A percentile compares a stretch with the other conserved stretches of the same genome.
These are phyloP conservation scores for Mionectes olivaceus DNA, from an alignment of 2,797 vertebrate species.

Conservation along the genomic window DNA sequence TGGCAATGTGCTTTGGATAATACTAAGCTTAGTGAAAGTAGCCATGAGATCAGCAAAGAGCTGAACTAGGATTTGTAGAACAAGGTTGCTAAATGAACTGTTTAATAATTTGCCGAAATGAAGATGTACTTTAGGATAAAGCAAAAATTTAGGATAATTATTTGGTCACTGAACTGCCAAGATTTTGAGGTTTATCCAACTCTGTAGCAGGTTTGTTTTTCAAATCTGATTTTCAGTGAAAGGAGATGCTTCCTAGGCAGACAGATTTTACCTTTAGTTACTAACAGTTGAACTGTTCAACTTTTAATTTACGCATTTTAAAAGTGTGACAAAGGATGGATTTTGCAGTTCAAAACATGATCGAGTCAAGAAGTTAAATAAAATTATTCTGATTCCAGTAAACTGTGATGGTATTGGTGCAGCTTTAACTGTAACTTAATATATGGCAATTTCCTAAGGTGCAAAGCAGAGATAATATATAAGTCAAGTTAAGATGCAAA, in stretches of 20 bases:
- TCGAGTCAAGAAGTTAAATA: not conserved
- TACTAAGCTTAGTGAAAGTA: not conserved
- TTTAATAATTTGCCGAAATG: slow-evolving; percentile 6
- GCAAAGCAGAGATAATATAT: slow-evolving; percentile 40
- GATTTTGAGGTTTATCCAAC: not conserved
- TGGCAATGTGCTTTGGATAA: not conserved
- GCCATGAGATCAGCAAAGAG: not conserved
- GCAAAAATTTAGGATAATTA: not conserved
- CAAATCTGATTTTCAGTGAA: not conserved
- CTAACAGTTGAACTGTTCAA: not conserved
- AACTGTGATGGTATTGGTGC: not conserved
- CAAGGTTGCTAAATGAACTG: not conserved
- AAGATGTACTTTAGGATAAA: not conserved
- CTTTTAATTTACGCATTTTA: not conserved
- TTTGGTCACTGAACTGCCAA: not conserved
- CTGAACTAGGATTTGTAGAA: not conserved
- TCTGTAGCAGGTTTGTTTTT: not conserved
- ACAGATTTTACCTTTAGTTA: not conserved
- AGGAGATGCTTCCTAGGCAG: not conserved
- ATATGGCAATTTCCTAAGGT: slow-evolving; percentile 35
- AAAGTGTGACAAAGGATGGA: not conserved
- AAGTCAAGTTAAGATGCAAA: slow-evolving; percentile 47
- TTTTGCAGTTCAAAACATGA: not conserved
- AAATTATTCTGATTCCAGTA: not conserved
- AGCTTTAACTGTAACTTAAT: not conserved